Conservation (phyloP, 2,113 vertebrate species). For the Cebidichthys violaceus region DNA sequence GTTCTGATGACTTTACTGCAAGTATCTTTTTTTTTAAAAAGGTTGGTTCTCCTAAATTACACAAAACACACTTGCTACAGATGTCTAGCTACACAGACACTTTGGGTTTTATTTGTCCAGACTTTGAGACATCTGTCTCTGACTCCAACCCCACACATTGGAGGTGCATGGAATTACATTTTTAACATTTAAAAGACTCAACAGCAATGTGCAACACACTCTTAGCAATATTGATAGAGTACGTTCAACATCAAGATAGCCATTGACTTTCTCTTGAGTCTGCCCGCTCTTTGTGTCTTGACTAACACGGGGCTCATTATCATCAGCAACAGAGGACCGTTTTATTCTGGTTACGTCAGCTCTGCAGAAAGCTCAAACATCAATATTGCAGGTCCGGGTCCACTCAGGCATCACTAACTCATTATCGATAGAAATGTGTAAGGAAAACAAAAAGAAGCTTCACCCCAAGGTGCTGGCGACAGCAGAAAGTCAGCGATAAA, state of each 20-base stretch:
- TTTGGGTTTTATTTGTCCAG: not conserved
- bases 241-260: not conserved
- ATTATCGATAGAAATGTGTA: conserved; percentile 50
- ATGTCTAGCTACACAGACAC: not conserved
- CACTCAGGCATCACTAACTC: not conserved
- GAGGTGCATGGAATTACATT: not conserved
- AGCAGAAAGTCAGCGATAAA: conserved; percentile 50
- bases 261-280: not conserved
- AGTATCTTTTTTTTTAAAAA: not conserved
- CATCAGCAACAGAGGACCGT: conserved; percentile 39
- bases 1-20: not conserved
- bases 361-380: conserved; percentile 18
- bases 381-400: conserved; percentile 20
- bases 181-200: not conserved
- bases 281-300: not conserved
- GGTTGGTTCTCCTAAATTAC: not conserved
- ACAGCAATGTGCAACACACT: not conserved
- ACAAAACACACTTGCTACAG: not conserved
- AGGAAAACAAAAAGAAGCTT: conserved; percentile 23
- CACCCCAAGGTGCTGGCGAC: conserved; percentile 26
- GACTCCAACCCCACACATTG: not conserved
- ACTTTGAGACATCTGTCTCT: not conserved
- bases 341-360: conserved; percentile 39
- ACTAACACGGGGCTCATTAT: conserved; percentile 42
- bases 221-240: not conserved